These are phyloP conservation scores for Samia ricini DNA, from an alignment of 1,140 invertebrate species.

Conservation along the genomic window DNA sequence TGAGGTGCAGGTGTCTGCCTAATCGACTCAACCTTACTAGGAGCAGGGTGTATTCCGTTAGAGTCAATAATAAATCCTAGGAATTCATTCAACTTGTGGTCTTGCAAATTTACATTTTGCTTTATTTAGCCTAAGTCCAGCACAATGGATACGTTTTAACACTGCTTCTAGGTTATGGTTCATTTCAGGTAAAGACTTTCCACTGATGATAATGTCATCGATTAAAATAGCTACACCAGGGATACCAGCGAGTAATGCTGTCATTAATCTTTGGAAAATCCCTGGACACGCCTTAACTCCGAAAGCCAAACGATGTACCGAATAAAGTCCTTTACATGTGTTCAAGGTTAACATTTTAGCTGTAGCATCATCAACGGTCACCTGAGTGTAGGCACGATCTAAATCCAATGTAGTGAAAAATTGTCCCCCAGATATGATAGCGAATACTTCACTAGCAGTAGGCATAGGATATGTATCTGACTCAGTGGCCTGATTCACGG, in stretches of 20 bases:
- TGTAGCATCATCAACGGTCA: no score
- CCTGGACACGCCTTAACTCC: constrained; percentile 67
- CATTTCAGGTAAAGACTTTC: no score
- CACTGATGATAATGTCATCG: constrained; percentile 52
- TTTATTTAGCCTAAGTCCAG: no score
- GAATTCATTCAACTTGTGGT: constrained; percentile 30
- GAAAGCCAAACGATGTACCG: constrained; percentile 69
- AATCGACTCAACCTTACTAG: constrained; percentile 52
- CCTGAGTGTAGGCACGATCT: constrained; percentile 45
- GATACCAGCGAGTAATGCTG: constrained; percentile 44
- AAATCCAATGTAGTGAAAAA: no score
- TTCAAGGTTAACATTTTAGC: no score
- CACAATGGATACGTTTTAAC: no score
- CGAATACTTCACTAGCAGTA: constrained; percentile 52
- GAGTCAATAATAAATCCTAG: no score
- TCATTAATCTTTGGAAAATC: no score
- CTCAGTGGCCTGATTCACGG: constrained; percentile 44
- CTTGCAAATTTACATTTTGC: no score
- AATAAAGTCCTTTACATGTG: no score
- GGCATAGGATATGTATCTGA: no score
- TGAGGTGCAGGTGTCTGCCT: constrained; percentile 45
- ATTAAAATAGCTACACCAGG: constrained; percentile 21
- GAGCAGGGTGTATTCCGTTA: constrained; percentile 36
- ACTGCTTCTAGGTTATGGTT: constrained; percentile 15
- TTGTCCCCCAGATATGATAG: constrained; percentile 39